These are phyloP conservation scores for Luscinia megarhynchos DNA, from an alignment of 2,797 vertebrate genomes.

Conservation along the genomic window DNA sequence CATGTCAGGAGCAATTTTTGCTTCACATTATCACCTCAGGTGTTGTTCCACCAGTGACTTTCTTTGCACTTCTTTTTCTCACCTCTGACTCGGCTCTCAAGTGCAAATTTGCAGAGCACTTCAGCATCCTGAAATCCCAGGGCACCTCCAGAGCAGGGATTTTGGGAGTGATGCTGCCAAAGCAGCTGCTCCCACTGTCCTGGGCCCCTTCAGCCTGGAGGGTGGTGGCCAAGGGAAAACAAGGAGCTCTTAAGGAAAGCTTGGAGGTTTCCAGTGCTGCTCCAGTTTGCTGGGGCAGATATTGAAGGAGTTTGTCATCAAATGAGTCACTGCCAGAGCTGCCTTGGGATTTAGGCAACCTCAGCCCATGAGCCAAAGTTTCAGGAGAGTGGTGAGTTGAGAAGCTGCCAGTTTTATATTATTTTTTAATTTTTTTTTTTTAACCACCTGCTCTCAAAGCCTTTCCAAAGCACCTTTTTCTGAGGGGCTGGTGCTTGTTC, in stretches of 20 bases:
- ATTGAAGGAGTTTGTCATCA: conserved; percentile 49
- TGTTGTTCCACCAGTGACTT: neutral
- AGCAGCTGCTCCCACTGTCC: neutral
- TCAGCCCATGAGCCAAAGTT: conserved; percentile 34
- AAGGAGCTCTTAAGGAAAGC: neutral
- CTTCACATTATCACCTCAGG: conserved; percentile 15
- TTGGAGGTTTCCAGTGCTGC: neutral
- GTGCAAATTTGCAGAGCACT: neutral
- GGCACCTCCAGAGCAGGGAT: neutral
- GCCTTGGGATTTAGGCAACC: conserved; percentile 19
- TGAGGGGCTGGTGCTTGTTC: neutral
- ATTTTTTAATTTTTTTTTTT: neutral
- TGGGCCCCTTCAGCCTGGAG: neutral
- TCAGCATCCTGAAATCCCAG: neutral
- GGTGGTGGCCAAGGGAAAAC: neutral
- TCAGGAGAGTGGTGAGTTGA: neutral
- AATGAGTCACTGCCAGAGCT: conserved; percentile 56
- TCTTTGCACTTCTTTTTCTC: neutral
- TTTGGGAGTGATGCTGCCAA: neutral
- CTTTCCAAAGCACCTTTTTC: neutral
- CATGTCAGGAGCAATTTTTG: neutral
- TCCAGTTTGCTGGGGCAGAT: conserved; percentile 47
- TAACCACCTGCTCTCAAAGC: neutral
- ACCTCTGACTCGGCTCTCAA: neutral
- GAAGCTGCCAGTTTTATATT: neutral